These are phyloP conservation scores for Pseudococcus jackbeardsleyi DNA, from an alignment of 2,888 invertebrate species.

Conservation along the genomic window DNA sequence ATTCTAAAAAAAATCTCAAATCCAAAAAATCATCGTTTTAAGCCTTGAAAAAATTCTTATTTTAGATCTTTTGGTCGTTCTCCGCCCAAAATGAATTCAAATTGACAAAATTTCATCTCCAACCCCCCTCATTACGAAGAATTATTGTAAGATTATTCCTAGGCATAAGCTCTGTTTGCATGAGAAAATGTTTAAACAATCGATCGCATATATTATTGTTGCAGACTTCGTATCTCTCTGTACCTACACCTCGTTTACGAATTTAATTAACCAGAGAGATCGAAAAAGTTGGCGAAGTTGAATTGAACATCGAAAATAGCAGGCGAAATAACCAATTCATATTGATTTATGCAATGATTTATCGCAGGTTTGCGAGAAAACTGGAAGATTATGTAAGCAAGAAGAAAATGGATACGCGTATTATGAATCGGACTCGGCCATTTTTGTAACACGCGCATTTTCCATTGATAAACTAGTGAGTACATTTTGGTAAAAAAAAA, in stretches of 20 bases:
- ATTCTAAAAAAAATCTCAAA: too few species aligned
- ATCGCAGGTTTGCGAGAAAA: constrained; percentile 42
- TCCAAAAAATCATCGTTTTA: too few species aligned
- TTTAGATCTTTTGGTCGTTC: too few species aligned
- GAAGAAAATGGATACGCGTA: constrained; percentile 57
- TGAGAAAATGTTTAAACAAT: not conserved
- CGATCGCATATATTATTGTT: constrained; percentile 4
- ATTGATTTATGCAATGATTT: constrained; percentile 22
- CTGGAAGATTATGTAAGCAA: constrained; percentile 51
- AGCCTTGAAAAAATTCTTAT: too few species aligned
- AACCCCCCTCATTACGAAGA: too few species aligned
- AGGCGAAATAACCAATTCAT: constrained; percentile 2
- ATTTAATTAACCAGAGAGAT: not conserved
- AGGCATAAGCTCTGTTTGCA: not conserved
- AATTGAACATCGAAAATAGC: not conserved
- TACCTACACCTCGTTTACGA: not conserved
- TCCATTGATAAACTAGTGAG: constrained; percentile 57
- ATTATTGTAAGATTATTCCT: too few species aligned
- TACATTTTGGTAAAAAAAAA: not conserved
- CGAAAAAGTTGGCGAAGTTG: not conserved
- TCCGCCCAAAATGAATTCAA: too few species aligned
- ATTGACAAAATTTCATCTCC: too few species aligned
- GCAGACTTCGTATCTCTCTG: constrained; percentile 12
- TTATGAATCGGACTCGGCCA: constrained; percentile 16
- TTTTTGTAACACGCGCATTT: constrained; percentile 58